These are phyloP conservation scores for Anableps anableps DNA, from an alignment of 2,797 vertebrate species.

Conservation along the genomic window DNA sequence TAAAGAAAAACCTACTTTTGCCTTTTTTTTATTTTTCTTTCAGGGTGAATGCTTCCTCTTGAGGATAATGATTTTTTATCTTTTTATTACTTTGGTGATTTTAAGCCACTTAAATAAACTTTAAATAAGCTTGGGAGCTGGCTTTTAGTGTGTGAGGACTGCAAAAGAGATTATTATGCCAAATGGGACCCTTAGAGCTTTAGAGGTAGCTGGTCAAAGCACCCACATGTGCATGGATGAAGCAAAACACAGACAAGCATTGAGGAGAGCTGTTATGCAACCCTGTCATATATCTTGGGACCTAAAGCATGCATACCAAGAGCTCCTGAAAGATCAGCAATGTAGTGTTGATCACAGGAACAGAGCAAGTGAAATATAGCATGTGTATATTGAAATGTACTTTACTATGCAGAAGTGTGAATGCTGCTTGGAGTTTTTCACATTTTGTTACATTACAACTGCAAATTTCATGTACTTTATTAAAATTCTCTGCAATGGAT, in stretches of 20 bases:
- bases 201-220: constrained; percentile 34
- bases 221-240: constrained; percentile 49
- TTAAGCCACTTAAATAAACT: neutral
- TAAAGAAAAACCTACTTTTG: neutral
- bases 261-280: constrained; percentile 39
- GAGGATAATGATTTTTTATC: neutral
- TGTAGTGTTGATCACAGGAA: constrained; percentile 21
- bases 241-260: constrained; percentile 47
- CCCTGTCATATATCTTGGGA: constrained; percentile 33
- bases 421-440: neutral
- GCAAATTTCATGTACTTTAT: neutral
- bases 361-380: neutral
- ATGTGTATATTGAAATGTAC: constrained; percentile 3
- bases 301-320: constrained; percentile 23
- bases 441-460: neutral
- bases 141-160: constrained; percentile 12
- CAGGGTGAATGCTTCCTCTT: neutral
- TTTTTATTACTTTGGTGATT: neutral
- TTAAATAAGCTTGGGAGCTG: neutral
- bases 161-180: constrained; percentile 58
- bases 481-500: too few species aligned
- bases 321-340: constrained; percentile 28
- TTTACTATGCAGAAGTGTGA: neutral
- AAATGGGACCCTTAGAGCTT: constrained; percentile 32
- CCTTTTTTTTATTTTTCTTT: neutral